phyloP scores from a whole-genome alignment of 1,140 invertebrate genomes.

The Drosophila tani region DNA sequence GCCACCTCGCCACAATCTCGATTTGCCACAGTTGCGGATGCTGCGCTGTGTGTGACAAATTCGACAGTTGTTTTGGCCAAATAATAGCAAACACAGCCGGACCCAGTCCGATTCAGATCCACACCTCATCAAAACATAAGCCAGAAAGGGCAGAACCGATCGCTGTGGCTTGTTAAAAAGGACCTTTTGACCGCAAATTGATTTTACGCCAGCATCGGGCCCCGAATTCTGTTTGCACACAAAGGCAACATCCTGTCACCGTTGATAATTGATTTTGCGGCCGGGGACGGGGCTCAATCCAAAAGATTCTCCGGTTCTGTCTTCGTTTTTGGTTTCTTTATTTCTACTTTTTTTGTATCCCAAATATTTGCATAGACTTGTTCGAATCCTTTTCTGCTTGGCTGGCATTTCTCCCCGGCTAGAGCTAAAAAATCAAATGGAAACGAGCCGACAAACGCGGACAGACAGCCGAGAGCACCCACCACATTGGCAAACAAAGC shows the following conservation, averaged over 20 bases:
- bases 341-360: slow-evolving; percentile 28
- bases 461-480: slow-evolving; percentile 33
- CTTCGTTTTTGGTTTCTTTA: slow-evolving; percentile 4
- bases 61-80: slow-evolving; percentile 59
- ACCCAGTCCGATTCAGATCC: slow-evolving; percentile 41
- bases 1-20: slow-evolving; percentile 24
- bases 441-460: slow-evolving; percentile 54
- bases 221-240: slow-evolving; percentile 69
- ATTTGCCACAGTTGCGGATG: slow-evolving; percentile 57
- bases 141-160: slow-evolving; percentile 51
- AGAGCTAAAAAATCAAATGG: slow-evolving; percentile 57
- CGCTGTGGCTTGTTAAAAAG: slow-evolving; percentile 64
- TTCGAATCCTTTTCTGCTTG: slow-evolving; percentile 67
- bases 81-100: slow-evolving; percentile 54
- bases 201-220: slow-evolving; percentile 72
- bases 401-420: slow-evolving; percentile 41
- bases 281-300: slow-evolving; percentile 46
- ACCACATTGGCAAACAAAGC: slow-evolving; percentile 76
- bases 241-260: slow-evolving; percentile 62
- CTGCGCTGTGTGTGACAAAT: slow-evolving; percentile 76
- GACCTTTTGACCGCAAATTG: slow-evolving; percentile 66
- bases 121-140: slow-evolving; percentile 67
- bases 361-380: slow-evolving; percentile 74
- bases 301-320: slow-evolving; percentile 17
- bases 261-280: slow-evolving; percentile 85